Evolutionary conservation across 2,797 vertebrate genomes (phyloP).

Genomic region (Cossypha dichroa): DNA sequence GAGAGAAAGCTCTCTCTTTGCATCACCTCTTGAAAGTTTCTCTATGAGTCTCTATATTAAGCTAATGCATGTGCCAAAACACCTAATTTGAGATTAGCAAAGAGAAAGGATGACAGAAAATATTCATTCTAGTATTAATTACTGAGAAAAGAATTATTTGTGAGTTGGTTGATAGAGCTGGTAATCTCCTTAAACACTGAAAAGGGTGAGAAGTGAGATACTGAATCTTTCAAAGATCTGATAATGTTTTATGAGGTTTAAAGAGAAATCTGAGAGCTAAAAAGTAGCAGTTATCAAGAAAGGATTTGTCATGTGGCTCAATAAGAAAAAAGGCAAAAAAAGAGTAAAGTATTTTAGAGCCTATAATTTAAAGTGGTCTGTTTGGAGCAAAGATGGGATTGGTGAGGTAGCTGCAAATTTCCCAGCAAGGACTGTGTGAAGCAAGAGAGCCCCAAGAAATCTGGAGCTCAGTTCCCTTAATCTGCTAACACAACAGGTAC

Average conservation of each 20-base stretch:
- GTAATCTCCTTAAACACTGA: not conserved
- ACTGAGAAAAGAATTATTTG: not conserved
- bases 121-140: not conserved
- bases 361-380: not conserved
- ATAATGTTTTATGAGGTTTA: not conserved
- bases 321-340: not conserved
- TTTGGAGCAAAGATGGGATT: not conserved
- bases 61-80: not conserved
- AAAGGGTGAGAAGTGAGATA: not conserved
- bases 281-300: not conserved
- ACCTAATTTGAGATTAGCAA: not conserved
- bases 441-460: not conserved
- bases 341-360: not conserved
- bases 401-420: not conserved
- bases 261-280: not conserved
- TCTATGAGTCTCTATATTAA: not conserved
- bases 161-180: not conserved
- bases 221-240: not conserved
- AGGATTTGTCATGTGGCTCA: not conserved
- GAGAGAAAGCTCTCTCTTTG: not conserved
- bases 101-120: not conserved
- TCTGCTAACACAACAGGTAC: not conserved
- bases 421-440: not conserved
- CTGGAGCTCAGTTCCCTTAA: not conserved
- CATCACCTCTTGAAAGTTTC: not conserved